Percentiles rank a stretch among this genome's conserved stretches.
These are phyloP conservation scores for Trichosurus vulpecula DNA, from an alignment of 2,797 vertebrate species.

Conservation along the genomic window DNA sequence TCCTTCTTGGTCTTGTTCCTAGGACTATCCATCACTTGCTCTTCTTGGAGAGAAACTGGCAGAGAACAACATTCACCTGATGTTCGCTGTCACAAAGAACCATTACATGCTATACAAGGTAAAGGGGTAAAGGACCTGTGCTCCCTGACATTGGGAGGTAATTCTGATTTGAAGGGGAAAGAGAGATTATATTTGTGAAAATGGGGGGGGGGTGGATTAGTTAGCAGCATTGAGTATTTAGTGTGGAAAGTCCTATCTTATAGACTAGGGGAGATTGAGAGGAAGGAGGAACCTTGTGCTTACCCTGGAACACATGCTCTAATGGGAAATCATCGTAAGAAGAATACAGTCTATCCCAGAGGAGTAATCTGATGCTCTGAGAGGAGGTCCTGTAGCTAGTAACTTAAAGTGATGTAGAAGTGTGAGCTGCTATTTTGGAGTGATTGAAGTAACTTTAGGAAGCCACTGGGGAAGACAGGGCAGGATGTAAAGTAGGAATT, in stretches of 20 bases:
- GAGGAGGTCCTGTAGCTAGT: not conserved
- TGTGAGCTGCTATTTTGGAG: not conserved
- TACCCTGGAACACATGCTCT: not conserved
- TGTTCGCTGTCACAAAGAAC: constrained; percentile 95
- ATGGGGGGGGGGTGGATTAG: rapidly evolving
- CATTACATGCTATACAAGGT: constrained; percentile 98
- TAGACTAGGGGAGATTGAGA: not conserved
- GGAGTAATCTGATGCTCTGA: not conserved
- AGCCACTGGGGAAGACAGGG: not conserved
- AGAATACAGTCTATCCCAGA: not conserved
- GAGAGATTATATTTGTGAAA: not conserved
- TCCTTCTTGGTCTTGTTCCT: constrained; percentile 16
- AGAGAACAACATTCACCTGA: constrained; percentile 97
- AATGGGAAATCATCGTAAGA: not conserved
- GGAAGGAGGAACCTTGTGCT: not conserved
- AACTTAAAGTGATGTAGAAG: not conserved
- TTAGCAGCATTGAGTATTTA: not conserved
- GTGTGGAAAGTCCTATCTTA: not conserved
- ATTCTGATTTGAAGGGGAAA: constrained; percentile 2
- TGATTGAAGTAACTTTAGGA: not conserved
- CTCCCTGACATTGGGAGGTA: not conserved
- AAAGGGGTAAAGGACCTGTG: constrained; percentile 14
- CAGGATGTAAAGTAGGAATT: not conserved
- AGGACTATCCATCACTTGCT: constrained; percentile 98
- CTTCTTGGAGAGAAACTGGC: constrained; percentile 97